These are phyloP conservation scores for Leucophenga varia DNA, from an alignment of 1,140 invertebrate species.

Conservation along the genomic window DNA sequence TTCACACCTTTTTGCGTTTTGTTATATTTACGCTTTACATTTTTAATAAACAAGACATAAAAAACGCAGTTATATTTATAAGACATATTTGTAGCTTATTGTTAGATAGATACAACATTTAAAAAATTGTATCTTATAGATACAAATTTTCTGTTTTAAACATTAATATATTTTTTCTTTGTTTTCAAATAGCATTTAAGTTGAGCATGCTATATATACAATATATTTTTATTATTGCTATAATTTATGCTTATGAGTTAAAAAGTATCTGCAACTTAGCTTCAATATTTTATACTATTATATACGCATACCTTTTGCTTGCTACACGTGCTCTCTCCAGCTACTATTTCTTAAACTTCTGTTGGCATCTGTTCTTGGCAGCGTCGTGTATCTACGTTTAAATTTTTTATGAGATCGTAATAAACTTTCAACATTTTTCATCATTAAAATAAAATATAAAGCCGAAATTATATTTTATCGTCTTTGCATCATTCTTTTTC, in stretches of 20 bases:
- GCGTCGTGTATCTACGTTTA: slow-evolving; percentile 43
- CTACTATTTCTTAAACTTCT: too few species aligned
- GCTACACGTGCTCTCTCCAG: too few species aligned
- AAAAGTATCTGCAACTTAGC: too few species aligned
- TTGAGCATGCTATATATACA: slow-evolving; percentile 26
- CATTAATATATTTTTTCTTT: slow-evolving; percentile 48
- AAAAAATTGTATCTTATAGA: slow-evolving; percentile 32
- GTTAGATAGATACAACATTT: too few species aligned
- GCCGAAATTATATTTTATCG: slow-evolving; percentile 57
- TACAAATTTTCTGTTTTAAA: slow-evolving; percentile 31
- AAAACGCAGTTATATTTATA: too few species aligned
- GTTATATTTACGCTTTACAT: too few species aligned
- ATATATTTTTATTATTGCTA: too few species aligned
- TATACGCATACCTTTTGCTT: too few species aligned
- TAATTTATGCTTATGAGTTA: too few species aligned
- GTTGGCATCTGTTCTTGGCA: slow-evolving; percentile 11
- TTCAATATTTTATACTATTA: too few species aligned
- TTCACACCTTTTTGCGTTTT: slow-evolving; percentile 47
- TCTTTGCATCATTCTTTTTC: slow-evolving; percentile 53
- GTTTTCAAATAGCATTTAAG: slow-evolving; percentile 33
- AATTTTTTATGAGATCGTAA: slow-evolving; percentile 55
- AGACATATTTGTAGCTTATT: too few species aligned
- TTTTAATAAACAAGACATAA: too few species aligned
- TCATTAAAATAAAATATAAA: slow-evolving; percentile 57
- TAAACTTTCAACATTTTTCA: slow-evolving; percentile 57